phyloP scores from a whole-genome alignment of 2,113 vertebrate species.

The cat (Felis catus) region DNA sequence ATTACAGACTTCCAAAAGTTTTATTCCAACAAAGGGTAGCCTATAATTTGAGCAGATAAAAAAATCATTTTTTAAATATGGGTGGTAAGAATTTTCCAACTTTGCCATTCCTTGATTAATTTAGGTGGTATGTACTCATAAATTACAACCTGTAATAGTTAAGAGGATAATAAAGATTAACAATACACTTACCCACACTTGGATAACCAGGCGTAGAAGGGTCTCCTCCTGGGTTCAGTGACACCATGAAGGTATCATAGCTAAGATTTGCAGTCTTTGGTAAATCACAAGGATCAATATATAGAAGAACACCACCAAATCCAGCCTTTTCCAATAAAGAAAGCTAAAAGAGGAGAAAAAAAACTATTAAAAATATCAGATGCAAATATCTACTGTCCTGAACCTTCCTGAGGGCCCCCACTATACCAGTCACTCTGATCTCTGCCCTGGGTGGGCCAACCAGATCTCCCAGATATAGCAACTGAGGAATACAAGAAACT shows the following conservation, averaged over 20 bases:
- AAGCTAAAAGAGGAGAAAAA: constrained; percentile 84
- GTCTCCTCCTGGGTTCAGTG: constrained; percentile 92
- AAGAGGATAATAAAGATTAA: background rate
- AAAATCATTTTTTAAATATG: background rate
- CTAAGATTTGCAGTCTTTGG: constrained; percentile 81
- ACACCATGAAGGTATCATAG: constrained; percentile 90
- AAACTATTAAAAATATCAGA: background rate
- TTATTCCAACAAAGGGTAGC: background rate
- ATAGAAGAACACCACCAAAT: constrained; percentile 92
- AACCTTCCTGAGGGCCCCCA: fast-evolving
- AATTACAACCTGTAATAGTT: background rate
- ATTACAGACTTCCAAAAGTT: background rate
- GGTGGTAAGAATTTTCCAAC: background rate
- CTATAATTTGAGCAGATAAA: background rate
- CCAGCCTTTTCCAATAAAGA: constrained; percentile 91
- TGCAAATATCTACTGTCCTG: background rate
- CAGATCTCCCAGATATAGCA: fast-evolving
- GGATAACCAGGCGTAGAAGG: constrained; percentile 89
- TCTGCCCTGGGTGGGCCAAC: background rate
- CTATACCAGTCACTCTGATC: background rate
- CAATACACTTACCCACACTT: constrained; percentile 86
- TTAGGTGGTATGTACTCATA: background rate
- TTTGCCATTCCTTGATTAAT: background rate
- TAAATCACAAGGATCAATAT: constrained; percentile 93
- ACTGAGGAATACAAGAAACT: background rate